Evolutionary conservation across 2,888 invertebrate species (phyloP), one percentile per base, ranked within the genome.

Genomic region (Lepeophtheirus nordmannii): DNA sequence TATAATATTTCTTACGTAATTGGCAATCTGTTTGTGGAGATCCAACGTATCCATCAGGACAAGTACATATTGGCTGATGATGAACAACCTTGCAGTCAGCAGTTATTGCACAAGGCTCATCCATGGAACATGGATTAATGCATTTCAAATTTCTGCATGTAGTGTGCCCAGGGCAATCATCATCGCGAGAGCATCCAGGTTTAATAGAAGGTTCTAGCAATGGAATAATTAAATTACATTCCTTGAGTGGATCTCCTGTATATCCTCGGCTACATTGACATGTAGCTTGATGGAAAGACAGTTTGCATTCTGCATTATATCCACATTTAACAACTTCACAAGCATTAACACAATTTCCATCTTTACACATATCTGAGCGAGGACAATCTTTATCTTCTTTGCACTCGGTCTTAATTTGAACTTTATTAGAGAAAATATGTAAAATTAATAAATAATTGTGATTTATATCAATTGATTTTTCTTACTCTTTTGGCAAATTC

Each of bases 141-240:
- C 92, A 92, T 70, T 87, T 83, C 72, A 89, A 80, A 73, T 90
- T 89, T 56, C 90, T 82, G 73, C 92, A 92, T 11, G 89, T 84
- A 74, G 90, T 86, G 69, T 81, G 81, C 61, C 82, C 82, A 7
- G 81, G 79, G 73, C 92, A 92, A 70, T 91, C 89, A 68, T 80
- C 80, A 73, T 92, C 88, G 10, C 83, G 79, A 20, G 83, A 82
- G 73, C 92, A 92, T 61, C 87, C 87, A 8, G 84, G 77, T 12
- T 75, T 74, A 11, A 65, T 58, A 20, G 53, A 20, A 23, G 62
- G 53, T 30, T 68, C 39, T 10, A 5, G 53, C 30, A 56, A 23
- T 46, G 56, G 14, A 56, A 23, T 10, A 46, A 22, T 37, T 61
- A 30, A n/a, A 1, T 69, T 68, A 65, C 73, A 73, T 61, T 69